phyloP scores from a whole-genome alignment of 2,113 vertebrate genomes.

The Sardina pilchardus region DNA sequence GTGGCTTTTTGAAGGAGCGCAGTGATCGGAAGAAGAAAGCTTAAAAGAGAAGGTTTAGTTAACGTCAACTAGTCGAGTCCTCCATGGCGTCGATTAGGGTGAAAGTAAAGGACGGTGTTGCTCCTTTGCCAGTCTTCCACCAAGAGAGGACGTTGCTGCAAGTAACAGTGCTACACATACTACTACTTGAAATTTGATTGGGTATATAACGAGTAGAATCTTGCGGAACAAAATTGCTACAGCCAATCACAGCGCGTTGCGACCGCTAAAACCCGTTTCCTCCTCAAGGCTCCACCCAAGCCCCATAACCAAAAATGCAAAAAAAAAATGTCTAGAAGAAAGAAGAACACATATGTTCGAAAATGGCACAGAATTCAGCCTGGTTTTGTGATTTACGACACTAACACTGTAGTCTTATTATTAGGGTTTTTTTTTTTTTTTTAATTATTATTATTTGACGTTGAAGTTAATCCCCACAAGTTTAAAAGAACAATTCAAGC shows the following conservation, averaged over 20 bases:
- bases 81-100: constrained; percentile 63
- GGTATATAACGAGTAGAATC: constrained; percentile 67
- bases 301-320: background rate
- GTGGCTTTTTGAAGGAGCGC: constrained; percentile 29
- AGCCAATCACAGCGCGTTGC: constrained; percentile 61
- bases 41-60: constrained; percentile 71
- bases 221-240: accelerated
- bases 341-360: background rate
- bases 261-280: background rate
- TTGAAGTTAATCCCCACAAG: background rate
- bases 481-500: background rate
- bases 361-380: background rate
- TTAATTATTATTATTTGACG: no score
- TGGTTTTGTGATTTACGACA: background rate
- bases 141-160: constrained; percentile 54
- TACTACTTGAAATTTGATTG: constrained; percentile 58
- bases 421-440: background rate
- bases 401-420: background rate
- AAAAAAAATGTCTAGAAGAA: background rate
- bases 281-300: constrained; percentile 1
- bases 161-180: constrained; percentile 42
- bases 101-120: constrained; percentile 53
- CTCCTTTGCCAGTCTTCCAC: constrained; percentile 62
- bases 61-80: constrained; percentile 77
- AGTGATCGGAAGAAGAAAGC: constrained; percentile 69